phyloP scores from a whole-genome alignment of 2,888 invertebrate species.

The Oscheius sp. region DNA sequence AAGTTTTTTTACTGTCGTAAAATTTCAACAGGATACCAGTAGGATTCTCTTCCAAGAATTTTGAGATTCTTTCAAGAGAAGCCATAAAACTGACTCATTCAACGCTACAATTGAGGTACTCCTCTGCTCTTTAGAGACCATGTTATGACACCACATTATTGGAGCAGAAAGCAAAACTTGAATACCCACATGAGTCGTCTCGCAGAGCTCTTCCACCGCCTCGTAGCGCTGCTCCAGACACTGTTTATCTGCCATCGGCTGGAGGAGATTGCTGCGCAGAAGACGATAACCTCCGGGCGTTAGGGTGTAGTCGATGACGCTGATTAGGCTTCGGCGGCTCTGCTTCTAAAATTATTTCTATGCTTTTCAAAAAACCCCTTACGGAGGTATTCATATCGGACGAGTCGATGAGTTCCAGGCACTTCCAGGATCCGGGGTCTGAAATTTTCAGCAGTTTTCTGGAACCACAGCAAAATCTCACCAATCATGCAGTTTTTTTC shows the following conservation, averaged over 20 bases:
- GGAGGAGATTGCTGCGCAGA: slow-evolving; percentile 83
- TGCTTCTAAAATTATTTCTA: slow-evolving; percentile 8
- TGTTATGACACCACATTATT: too few species aligned
- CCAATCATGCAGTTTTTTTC: slow-evolving; percentile 87
- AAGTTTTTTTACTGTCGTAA: too few species aligned
- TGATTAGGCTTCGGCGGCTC: slow-evolving; percentile 11
- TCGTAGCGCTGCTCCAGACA: slow-evolving; percentile 82
- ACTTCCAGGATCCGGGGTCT: slow-evolving; percentile 87
- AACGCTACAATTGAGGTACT: too few species aligned
- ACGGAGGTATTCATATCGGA: slow-evolving; percentile 6
- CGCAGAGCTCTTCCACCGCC: slow-evolving; percentile 83
- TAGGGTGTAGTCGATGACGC: slow-evolving; percentile 29
- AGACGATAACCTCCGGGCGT: slow-evolving; percentile 81
- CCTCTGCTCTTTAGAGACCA: too few species aligned
- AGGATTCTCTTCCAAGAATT: too few species aligned
- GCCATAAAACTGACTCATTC: too few species aligned
- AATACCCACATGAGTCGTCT: slow-evolving; percentile 74
- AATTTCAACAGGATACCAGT: too few species aligned
- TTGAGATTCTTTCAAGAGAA: too few species aligned
- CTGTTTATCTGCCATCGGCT: slow-evolving; percentile 81
- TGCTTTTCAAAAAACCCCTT: not conserved
- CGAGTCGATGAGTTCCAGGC: slow-evolving; percentile 78
- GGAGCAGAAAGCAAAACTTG: too few species aligned
- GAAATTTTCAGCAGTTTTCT: slow-evolving; percentile 42
- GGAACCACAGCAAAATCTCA: slow-evolving; percentile 71